Conservation (phyloP, 2,113 vertebrate species). For the Anoura caudifer region DNA sequence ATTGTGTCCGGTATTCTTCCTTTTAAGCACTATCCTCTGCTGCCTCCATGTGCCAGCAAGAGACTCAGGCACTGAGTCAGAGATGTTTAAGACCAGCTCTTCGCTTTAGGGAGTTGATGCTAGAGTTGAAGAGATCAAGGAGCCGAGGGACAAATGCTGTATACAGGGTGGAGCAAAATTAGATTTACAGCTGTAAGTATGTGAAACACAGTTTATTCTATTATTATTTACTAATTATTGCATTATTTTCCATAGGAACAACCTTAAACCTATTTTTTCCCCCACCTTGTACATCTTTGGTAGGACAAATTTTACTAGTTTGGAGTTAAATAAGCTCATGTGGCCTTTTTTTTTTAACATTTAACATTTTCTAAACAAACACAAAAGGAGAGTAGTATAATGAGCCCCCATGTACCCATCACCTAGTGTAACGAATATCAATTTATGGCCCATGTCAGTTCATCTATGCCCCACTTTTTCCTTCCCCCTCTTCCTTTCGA, state of each 20-base stretch:
- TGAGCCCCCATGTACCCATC: neutral
- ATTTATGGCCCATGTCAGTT: neutral
- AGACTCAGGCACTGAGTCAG: neutral
- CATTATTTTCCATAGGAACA: neutral
- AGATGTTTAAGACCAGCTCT: neutral
- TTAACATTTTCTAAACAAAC: neutral
- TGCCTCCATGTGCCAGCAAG: conserved; percentile 15
- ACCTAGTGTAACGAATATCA: neutral
- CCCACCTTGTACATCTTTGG: neutral
- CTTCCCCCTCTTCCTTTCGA: neutral
- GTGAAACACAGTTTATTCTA: neutral
- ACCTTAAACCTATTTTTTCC: neutral
- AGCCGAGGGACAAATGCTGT: neutral
- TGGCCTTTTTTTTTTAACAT: neutral
- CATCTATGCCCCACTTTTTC: neutral
- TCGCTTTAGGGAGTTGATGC: neutral
- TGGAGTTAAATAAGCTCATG: neutral
- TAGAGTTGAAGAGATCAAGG: neutral
- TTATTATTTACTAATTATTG: neutral
- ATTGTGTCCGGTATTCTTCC: neutral
- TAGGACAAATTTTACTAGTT: conserved; percentile 2
- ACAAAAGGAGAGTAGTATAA: neutral
- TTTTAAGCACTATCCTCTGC: conserved; percentile 25
- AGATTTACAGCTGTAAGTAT: neutral
- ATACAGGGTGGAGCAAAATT: neutral